Conservation (phyloP, 2,113 vertebrate genomes). For the Pithys albifrons region DNA sequence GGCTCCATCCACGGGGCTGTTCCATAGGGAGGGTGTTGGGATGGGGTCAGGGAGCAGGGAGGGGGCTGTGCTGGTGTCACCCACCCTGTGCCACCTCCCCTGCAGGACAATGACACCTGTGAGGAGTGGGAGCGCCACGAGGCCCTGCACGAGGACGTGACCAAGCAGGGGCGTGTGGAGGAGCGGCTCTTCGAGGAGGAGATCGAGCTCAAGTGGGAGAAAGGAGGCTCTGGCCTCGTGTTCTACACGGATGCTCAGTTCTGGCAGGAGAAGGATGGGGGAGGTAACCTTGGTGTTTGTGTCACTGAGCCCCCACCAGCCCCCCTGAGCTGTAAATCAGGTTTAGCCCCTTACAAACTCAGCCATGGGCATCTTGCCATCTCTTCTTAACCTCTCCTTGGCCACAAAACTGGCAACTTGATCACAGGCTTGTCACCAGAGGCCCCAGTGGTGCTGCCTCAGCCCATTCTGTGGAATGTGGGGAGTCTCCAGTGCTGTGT, state of each 20-base stretch:
- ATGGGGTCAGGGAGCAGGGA: background rate
- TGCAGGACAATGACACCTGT: conserved; percentile 80
- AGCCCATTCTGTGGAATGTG: background rate
- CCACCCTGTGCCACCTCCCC: background rate
- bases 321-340: background rate
- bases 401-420: background rate
- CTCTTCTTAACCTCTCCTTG: background rate
- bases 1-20: background rate
- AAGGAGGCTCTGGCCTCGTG: conserved; percentile 93
- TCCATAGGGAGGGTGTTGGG: fast-evolving
- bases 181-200: conserved; percentile 93
- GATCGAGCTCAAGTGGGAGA: conserved; percentile 98
- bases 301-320: background rate
- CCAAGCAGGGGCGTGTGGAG: conserved; percentile 86
- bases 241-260: conserved; percentile 97
- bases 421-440: background rate
- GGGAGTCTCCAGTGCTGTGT: fast-evolving
- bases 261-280: conserved; percentile 88
- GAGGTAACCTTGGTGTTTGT: conserved; percentile 73
- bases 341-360: fast-evolving
- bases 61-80: background rate
- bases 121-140: conserved; percentile 98
- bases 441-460: background rate
- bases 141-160: conserved; percentile 91
- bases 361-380: fast-evolving